Conservation (phyloP, 2,113 vertebrate species). For the Scalopus aquaticus region DNA sequence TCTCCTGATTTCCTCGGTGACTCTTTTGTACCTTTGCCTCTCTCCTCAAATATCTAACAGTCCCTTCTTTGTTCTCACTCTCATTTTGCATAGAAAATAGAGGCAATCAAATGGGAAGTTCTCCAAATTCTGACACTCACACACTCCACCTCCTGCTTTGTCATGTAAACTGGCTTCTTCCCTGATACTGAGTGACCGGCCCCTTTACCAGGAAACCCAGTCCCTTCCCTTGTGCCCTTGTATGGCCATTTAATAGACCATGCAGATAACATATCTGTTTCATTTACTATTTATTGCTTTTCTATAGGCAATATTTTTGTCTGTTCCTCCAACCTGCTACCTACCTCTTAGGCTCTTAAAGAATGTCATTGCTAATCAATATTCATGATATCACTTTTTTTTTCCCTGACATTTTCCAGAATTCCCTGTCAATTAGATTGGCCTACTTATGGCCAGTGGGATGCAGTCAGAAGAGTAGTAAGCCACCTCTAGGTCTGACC, state of each 20-base stretch:
- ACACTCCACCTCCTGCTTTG: too few species aligned
- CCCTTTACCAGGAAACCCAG: neutral
- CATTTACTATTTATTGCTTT: neutral
- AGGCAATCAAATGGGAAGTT: neutral
- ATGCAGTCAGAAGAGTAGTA: neutral
- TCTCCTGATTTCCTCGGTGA: neutral
- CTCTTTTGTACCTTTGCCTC: neutral
- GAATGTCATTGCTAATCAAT: neutral
- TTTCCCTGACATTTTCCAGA: slow-evolving; percentile 4
- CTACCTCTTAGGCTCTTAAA: neutral
- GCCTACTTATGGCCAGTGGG: neutral
- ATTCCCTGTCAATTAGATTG: neutral
- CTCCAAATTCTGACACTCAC: neutral
- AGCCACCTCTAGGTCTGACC: neutral
- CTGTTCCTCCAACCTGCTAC: neutral
- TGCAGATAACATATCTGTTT: neutral
- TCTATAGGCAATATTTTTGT: neutral
- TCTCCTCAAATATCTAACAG: neutral
- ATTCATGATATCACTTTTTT: neutral
- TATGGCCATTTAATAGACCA: neutral
- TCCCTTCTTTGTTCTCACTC: neutral
- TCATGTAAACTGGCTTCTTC: neutral
- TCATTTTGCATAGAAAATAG: neutral
- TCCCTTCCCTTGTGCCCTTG: neutral
- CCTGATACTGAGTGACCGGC: neutral